Evolutionary conservation across 2,888 invertebrate species (phyloP), one percentile per base, ranked within the genome.

Genomic region (Lepetodrilus schrolli): DNA sequence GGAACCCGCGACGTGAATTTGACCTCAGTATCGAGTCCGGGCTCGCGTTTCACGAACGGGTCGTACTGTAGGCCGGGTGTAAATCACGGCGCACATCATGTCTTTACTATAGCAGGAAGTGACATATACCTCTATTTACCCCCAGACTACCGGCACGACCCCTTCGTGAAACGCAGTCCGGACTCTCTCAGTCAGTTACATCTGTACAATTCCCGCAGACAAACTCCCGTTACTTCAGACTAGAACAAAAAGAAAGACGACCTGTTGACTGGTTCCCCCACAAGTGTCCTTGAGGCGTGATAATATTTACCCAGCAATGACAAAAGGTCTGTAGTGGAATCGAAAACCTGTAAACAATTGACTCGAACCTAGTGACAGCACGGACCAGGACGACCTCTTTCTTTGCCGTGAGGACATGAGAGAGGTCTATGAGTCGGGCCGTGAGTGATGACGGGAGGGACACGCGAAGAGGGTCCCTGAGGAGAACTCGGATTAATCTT

Each of bases 261-360:
- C 17, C 43, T 17, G n/a, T n/a, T n/a, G n/a, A 13, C 43, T 43
- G n/a, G 43, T 43, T 13, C 43, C 17, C 17, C 43, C 8, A 17
- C 58, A 58, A 58, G 58, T 58, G 30, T 58, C 58, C 58, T 58
- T 58, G 26, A 58, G 58, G 58, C 58, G 58, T 7, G 58, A 58
- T 30, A 58, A 58, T 58, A 58, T 58, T 58, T 58, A 58, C 58
- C 10, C 58, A 4, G 34, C 30, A 58, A 13, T 30, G 58, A 58
- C 26, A 26, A 58, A 58, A 58, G 58, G 58, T 58, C 58, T 58
- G 30, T 58, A 34, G 30, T 26, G 58, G 58, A 58, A 58, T 58
- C 34, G 30, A 58, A 58, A 58, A 58, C 58, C 26, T 58, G 58
- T 34, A 34, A 58, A 58, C 58, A 58, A 58, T 58, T 17, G 34